These are phyloP conservation scores for Chrysolina haemoptera DNA, from an alignment of 2,888 invertebrate species.

Conservation along the genomic window DNA sequence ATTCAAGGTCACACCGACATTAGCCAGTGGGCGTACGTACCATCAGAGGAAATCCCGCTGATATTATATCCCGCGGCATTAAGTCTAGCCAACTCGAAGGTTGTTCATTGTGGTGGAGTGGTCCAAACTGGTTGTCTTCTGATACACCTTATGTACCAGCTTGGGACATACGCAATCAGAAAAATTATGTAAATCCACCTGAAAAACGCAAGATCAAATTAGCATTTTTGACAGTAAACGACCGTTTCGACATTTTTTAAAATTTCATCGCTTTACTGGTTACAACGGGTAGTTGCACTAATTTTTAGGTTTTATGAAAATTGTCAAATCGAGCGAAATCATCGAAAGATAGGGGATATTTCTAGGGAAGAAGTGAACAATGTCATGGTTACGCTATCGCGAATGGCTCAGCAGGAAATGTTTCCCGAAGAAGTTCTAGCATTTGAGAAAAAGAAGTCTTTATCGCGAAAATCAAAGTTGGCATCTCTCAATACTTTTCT, in stretches of 20 bases:
- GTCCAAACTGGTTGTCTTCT: constrained; percentile 3
- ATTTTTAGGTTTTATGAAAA: not conserved
- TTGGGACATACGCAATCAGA: not conserved
- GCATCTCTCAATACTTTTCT: not conserved
- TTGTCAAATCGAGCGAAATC: not conserved
- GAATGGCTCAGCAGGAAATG: not conserved
- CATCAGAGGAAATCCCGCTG: constrained; percentile 58
- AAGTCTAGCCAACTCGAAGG: not conserved
- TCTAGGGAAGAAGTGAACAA: not conserved
- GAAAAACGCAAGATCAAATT: not conserved
- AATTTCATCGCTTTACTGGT: constrained; percentile 17
- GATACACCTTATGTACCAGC: not conserved
- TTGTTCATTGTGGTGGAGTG: constrained; percentile 28
- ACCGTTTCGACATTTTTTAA: constrained; percentile 8
- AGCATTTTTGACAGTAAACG: not conserved
- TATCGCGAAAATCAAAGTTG: not conserved
- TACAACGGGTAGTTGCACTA: not conserved
- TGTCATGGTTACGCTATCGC: not conserved
- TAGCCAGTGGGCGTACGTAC: constrained; percentile 56
- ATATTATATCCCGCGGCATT: constrained; percentile 57
- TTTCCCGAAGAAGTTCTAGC: not conserved
- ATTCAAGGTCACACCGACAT: constrained; percentile 54
- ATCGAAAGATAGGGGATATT: not conserved
- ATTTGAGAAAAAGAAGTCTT: not conserved
- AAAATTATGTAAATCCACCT: not conserved